Base-by-base conservation (phyloP, 2,797 vertebrate species). In the Premnoplex brunnescens region DNA sequence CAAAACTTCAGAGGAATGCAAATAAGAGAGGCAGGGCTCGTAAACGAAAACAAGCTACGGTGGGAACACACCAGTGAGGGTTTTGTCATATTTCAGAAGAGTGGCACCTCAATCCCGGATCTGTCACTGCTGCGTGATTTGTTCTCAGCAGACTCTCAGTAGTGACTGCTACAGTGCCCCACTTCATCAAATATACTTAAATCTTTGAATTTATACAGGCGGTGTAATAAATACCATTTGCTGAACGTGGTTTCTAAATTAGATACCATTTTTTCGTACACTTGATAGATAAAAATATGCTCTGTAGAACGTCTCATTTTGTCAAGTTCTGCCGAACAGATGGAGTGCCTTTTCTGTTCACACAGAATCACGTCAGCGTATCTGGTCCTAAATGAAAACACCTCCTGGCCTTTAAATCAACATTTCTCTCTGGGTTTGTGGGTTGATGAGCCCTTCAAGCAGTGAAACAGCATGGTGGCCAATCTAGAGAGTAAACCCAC, bases 161-260 rank as follows among this genome's bases (percentile, higher is more conserved):
- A 79, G n/a, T n/a, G 37, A 67, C 54, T 76, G 19, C 59, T 82
- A 36, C 34, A 77, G 43, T 78, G 39, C 51, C 14, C 44, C 55
- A 36, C 36, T 78, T 74, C 51, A 69, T 58, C 44, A 63, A 41
- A 62, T n/a, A 36, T 7, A 30, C 56, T 77, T 32, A 62, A 88
- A 66, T 71, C 44, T 69, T 85, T 76, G 59, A 34, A 60, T 94
- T 88, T 46, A 39, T 79, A 12, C 32, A 41, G 68, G 71, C 21
- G 18, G 24, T 44, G 54, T 64, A 93, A 79, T 58, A 86, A 86
- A 81, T 59, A 55, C 37, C 23, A 9, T 85, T 91, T 84, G 39
- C 69, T 81, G 62, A 81, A 58, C 60, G 55, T 23, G 41, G 48
- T 75, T 96, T 88, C 52, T 92, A 86, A 91, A 86, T 93, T 43